These are phyloP conservation scores for Callipepla squamata DNA, from an alignment of 2,113 vertebrate genomes.

Conservation along the genomic window DNA sequence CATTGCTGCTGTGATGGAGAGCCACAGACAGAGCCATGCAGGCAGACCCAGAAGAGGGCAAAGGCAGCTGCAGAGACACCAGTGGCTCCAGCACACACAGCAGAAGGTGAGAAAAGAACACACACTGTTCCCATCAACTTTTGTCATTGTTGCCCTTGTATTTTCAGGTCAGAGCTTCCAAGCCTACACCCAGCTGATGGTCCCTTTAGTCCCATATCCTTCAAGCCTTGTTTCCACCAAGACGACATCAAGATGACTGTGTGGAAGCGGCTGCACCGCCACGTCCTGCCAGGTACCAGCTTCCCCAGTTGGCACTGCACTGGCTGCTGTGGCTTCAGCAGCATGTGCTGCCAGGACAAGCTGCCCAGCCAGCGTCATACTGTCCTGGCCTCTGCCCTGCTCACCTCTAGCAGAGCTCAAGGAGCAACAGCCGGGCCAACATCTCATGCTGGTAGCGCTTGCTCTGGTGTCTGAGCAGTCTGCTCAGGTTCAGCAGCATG, in stretches of 20 bases:
- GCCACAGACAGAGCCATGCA: background rate
- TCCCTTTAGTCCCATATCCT: slow-evolving; percentile 79
- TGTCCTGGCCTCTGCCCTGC: background rate
- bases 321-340: background rate
- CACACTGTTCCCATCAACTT: rapidly evolving
- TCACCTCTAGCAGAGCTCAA: background rate
- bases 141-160: background rate
- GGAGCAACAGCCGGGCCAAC: background rate
- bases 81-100: background rate
- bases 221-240: slow-evolving; percentile 85
- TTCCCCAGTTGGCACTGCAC: rapidly evolving
- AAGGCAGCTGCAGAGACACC: background rate
- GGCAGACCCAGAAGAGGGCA: background rate
- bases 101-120: background rate
- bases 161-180: slow-evolving; percentile 73
- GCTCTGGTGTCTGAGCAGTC: background rate
- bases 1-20: background rate
- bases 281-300: slow-evolving; percentile 81
- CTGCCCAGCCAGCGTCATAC: rapidly evolving
- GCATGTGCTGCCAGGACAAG: rapidly evolving
- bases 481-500: background rate
- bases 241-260: slow-evolving; percentile 85
- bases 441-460: background rate
- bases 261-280: slow-evolving; percentile 85
- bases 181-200: slow-evolving; percentile 70